Evolutionary conservation across 2,888 invertebrate species (phyloP), one percentile per base, ranked within the genome.

Genomic region (Mystacides longicornis): DNA sequence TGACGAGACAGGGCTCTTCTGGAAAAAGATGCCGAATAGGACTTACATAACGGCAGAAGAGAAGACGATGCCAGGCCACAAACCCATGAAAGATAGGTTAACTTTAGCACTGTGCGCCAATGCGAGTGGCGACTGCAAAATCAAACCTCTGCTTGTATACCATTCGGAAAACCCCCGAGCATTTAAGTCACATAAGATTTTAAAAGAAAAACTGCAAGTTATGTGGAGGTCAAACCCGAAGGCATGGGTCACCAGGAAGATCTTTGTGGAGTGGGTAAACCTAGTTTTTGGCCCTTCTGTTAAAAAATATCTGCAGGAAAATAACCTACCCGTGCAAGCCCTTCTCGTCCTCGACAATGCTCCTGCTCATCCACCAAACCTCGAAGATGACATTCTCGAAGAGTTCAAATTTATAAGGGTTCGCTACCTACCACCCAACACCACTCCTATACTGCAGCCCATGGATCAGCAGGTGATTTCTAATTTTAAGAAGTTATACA

Each of bases 381-480:
- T 52, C 18, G 27, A 51, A 45, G 43, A 52, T 22, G 52, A 52
- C 19, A 18, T 45, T 19, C 22, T 23, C 9, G 27, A 45, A 5
- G 23, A 23, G 5, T 51, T 51, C 45, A 51, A 43, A 14, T 51
- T 51, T 23, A 43, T 52, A 23, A 22, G 19, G 11, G 52, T 52
- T 21, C 23, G 23, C 7, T 52, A 45, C 31, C 43, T 52, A 16
- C 52, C 52, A 9, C 43, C 43, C 18, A 43, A 43, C 14, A 27
- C 43, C n/a, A 43, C 52, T 62, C 56, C 65, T 52, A 48, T 67
- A 52, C 54, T 67, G 46, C 65, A 67, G 64, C 63, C 63, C 52
- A 63, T 66, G 61, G 64, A 66, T 51, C 63, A 65, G 58, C 62
- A 66, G 52, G 64, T 64, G 9, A 60, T 65, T 55, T 65, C 45